Base-by-base conservation (phyloP, 2,113 vertebrate genomes). In the Ptilorrhoa leucosticta region DNA sequence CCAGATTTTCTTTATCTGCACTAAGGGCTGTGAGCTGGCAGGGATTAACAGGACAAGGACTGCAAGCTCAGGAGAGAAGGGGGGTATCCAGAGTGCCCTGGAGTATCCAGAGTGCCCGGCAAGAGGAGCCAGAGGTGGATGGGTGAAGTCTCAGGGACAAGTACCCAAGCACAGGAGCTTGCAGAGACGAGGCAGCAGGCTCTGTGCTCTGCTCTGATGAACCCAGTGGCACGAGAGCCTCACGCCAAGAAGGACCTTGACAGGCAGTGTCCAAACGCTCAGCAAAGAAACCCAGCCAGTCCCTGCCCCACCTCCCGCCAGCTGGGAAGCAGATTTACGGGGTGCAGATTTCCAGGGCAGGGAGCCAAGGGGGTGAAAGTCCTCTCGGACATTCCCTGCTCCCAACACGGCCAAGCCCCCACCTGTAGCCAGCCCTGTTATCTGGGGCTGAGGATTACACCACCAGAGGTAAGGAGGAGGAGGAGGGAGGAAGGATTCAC, bases 281-380 rank as follows among this genome's bases (percentile, higher is more conserved):
- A 16, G 58, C 71, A 90, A 90, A 90, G 71, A 50, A 73, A 58
- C 10, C 1, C 0, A 63, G 64, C 5, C 80, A 31, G n/a, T 6
- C 44, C 23, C 48, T 4, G 15, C 40, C n/a, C 48, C 18, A 20
- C 65, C 61, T 39, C 66, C 60, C 6, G 0, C 48, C 96, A 93
- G 92, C 93, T 92, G 92, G 71, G 53, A 73, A 56, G 83, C 85
- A 57, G 75, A 57, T 80, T 37, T 70, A 83, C 37, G 23, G 71
- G 91, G 64, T 0, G 6, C 71, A 72, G 48, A 28, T 33, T n/a
- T 28, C 33, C 66, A 69, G 83, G 88, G 90, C 90, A 77, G 50
- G 71, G 31, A 80, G 85, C 66, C 48, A 83, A 63, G n/a, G 45
- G 37, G 88, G 68, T 80, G 51, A 86, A 95, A 96, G 86, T 92